Evolutionary conservation across 2,113 vertebrate genomes (phyloP).

Genomic region (Nothoprocta perdicaria): DNA sequence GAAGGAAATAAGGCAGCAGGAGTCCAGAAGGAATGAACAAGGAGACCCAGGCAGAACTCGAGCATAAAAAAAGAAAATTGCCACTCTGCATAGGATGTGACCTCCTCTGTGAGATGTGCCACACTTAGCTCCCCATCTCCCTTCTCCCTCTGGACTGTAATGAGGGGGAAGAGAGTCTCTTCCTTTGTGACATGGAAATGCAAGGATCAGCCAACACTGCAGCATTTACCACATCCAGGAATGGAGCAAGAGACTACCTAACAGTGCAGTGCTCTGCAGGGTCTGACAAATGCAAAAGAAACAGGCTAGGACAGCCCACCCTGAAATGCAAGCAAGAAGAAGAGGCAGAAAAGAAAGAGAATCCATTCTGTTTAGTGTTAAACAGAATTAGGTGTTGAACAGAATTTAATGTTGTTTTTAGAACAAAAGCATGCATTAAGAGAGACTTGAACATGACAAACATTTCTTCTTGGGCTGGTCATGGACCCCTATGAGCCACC

Average conservation of each 20-base stretch:
- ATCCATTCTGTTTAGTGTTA: background rate
- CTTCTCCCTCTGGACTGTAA: background rate
- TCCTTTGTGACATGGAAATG: accelerated
- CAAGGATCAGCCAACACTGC: background rate
- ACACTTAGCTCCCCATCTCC: background rate
- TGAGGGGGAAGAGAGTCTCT: accelerated
- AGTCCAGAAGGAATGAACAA: background rate
- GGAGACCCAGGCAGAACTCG: background rate
- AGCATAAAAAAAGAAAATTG: background rate
- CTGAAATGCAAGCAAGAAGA: accelerated
- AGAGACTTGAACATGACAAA: accelerated
- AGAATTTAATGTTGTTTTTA: no score
- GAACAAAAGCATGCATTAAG: background rate
- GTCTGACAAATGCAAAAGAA: accelerated
- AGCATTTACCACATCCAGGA: background rate
- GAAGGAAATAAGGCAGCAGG: background rate
- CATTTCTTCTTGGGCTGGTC: background rate
- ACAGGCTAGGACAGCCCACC: background rate
- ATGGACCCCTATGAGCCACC: no score
- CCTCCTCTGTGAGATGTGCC: background rate
- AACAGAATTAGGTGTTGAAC: no score
- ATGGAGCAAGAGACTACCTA: background rate
- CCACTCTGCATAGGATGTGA: background rate
- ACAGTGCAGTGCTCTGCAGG: accelerated
- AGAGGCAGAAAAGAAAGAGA: background rate